These are phyloP conservation scores for Agapornis roseicollis DNA, from an alignment of 2,113 vertebrate genomes.

Conservation along the genomic window DNA sequence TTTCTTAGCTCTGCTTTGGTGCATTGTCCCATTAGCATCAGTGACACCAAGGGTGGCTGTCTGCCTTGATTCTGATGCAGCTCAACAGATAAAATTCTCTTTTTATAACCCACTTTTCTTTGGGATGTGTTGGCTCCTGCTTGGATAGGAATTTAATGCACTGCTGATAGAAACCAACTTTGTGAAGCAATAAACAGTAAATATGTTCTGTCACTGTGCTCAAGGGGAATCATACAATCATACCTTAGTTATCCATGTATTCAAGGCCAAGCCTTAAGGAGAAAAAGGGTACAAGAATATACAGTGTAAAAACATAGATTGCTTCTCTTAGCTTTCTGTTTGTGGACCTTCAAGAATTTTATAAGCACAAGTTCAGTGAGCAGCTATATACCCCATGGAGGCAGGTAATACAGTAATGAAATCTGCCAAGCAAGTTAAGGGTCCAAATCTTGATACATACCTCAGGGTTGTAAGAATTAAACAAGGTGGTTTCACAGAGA, in stretches of 20 bases:
- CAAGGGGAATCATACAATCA: neutral
- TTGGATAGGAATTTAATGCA: neutral
- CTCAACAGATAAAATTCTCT: neutral
- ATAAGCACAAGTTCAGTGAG: slow-evolving; percentile 17
- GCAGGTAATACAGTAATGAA: slow-evolving; percentile 1
- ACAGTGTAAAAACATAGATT: slow-evolving; percentile 24
- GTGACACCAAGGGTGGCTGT: neutral
- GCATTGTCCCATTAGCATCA: fast-evolving
- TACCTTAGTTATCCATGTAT: neutral
- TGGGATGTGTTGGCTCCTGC: neutral
- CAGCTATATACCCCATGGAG: slow-evolving; percentile 24
- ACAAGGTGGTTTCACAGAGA: neutral
- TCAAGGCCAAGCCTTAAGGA: neutral
- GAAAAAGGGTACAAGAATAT: neutral
- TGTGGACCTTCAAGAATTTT: slow-evolving; percentile 27
- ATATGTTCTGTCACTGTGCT: neutral
- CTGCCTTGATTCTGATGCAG: neutral
- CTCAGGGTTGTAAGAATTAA: slow-evolving; percentile 3
- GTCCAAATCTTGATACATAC: slow-evolving; percentile 1
- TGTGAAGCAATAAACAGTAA: slow-evolving; percentile 1
- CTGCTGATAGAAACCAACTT: slow-evolving; percentile 1
- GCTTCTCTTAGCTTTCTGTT: neutral
- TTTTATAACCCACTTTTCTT: neutral
- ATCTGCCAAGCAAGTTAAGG: slow-evolving; percentile 21
- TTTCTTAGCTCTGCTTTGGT: neutral